Evolutionary conservation across 2,113 vertebrate species (phyloP).

Genomic region (Thunnus maccoyii): DNA sequence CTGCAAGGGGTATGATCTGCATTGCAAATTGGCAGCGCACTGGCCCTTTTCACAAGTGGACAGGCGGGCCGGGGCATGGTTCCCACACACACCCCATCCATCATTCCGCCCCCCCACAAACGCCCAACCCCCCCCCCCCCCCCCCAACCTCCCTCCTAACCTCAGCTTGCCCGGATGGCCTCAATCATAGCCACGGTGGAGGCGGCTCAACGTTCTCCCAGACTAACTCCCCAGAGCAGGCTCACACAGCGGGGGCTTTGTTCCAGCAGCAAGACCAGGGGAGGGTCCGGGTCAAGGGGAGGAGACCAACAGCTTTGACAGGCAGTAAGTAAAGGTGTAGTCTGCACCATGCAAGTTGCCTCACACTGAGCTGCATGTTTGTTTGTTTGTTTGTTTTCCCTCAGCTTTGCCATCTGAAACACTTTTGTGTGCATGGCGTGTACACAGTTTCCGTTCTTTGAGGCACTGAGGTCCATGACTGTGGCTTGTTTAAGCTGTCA

Average conservation of each 20-base stretch:
- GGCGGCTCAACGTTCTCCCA: conserved; percentile 49
- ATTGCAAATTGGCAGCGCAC: conserved; percentile 79
- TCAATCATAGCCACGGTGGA: conserved; percentile 50
- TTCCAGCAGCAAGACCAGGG: conserved; percentile 59
- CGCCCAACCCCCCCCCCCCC: conserved; percentile 19
- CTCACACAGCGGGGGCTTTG: conserved; percentile 74
- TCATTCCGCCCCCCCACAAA: conserved; percentile 40
- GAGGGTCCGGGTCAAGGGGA: conserved; percentile 68
- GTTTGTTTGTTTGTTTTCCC: conserved; percentile 54
- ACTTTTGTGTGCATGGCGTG: conserved; percentile 13
- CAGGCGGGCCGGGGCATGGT: conserved; percentile 70
- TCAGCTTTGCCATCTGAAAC: conserved; percentile 6
- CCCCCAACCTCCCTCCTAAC: conserved; percentile 33
- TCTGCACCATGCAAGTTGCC: conserved; percentile 5
- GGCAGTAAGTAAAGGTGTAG: conserved; percentile 58
- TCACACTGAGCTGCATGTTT: conserved; percentile 49
- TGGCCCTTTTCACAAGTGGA: conserved; percentile 74
- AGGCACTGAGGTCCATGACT: neutral
- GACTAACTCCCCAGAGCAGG: conserved; percentile 60
- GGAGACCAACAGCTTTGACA: conserved; percentile 63
- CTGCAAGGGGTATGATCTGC: conserved; percentile 66
- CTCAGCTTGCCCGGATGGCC: conserved; percentile 52
- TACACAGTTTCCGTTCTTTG: conserved; percentile 20
- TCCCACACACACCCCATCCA: conserved; percentile 80
- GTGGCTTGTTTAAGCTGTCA: conserved; percentile 12